Evolutionary conservation across 2,113 vertebrate genomes (phyloP).

Genomic region (Psophia crepitans): DNA sequence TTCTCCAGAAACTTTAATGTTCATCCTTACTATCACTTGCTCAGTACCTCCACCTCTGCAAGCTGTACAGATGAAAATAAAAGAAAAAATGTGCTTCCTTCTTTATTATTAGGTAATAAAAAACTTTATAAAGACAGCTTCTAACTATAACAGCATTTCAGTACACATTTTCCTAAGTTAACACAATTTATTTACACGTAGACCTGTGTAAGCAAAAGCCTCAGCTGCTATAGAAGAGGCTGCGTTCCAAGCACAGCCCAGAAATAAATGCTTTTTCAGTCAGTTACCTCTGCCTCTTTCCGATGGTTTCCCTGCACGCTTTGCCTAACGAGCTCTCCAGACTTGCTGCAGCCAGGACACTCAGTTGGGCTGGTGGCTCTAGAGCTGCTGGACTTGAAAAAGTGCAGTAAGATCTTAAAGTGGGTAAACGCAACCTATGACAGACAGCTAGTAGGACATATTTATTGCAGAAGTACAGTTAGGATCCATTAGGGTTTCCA

Average conservation of each 20-base stretch:
- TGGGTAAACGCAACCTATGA: background rate
- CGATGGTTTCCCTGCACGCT: background rate
- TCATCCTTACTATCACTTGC: background rate
- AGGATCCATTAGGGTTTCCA: background rate
- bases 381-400: background rate
- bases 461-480: background rate
- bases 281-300: background rate
- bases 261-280: background rate
- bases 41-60: background rate
- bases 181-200: background rate
- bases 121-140: background rate
- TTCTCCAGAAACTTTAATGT: background rate
- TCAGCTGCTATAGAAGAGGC: background rate
- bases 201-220: background rate
- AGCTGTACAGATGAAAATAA: background rate
- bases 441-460: background rate
- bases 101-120: background rate
- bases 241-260: background rate
- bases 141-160: background rate
- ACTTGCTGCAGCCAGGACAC: background rate
- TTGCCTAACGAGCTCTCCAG: slow-evolving; percentile 30
- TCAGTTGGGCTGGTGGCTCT: background rate
- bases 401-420: background rate
- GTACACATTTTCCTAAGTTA: background rate
- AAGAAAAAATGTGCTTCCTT: background rate